A percentile compares a stretch with the other conserved stretches of the same genome.
These are phyloP conservation scores for Gortyna flavago DNA, from an alignment of 2,888 invertebrate genomes.

Conservation along the genomic window DNA sequence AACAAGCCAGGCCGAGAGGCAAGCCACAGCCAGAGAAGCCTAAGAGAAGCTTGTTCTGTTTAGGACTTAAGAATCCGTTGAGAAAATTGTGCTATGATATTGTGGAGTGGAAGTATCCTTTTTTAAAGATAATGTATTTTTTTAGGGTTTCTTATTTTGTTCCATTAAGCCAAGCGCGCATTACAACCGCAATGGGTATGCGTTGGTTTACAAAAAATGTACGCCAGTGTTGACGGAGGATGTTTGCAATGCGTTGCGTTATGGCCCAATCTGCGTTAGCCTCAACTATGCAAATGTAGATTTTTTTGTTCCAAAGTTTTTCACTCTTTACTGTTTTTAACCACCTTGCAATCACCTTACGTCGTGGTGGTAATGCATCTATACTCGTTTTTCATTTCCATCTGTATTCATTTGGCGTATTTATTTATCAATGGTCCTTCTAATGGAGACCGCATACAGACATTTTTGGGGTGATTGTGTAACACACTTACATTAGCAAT, in stretches of 20 bases:
- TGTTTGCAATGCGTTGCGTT: not conserved
- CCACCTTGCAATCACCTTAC: not conserved
- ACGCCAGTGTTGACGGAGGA: not conserved
- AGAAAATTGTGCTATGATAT: constrained; percentile 98
- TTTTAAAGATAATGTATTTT: constrained; percentile 81
- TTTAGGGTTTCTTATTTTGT: not conserved
- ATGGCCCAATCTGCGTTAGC: not conserved
- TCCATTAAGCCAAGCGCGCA: too few relatives aligned
- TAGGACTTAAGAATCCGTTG: constrained; percentile 97
- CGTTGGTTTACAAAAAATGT: not conserved
- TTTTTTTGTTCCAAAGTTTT: too few relatives aligned
- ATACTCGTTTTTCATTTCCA: not conserved
- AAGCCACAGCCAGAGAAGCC: constrained; percentile 97
- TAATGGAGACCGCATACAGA: not conserved
- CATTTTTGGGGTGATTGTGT: not conserved
- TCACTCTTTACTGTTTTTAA: too few relatives aligned
- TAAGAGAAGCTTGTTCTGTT: constrained; percentile 96
- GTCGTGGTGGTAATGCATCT: not conserved
- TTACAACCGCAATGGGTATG: too few relatives aligned
- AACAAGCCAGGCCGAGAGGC: constrained; percentile 92
- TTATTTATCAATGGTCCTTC: not conserved
- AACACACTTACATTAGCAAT: too few relatives aligned
- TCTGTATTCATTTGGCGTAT: not conserved
- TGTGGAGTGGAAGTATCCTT: constrained; percentile 99
- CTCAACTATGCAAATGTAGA: not conserved